phyloP scores from a whole-genome alignment of 2,797 vertebrate species.

The Valencia hispanica region DNA sequence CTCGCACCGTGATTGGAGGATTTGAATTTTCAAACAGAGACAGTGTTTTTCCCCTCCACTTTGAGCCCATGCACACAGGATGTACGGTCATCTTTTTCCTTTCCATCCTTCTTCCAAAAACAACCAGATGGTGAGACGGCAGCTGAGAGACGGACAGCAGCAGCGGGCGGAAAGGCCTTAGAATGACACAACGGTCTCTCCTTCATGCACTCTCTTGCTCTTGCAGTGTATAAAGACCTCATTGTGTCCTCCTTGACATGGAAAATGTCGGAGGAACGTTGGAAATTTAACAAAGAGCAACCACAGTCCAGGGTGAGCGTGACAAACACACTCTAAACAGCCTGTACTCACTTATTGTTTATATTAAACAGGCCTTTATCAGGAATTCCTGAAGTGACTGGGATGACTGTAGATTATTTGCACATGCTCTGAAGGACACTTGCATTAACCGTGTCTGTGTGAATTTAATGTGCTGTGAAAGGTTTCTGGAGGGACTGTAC shows the following conservation, averaged over 20 bases:
- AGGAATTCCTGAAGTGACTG: slow-evolving; percentile 33
- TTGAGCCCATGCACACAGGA: slow-evolving; percentile 38
- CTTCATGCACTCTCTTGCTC: slow-evolving; percentile 25
- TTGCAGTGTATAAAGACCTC: slow-evolving; percentile 59
- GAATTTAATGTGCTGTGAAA: background rate
- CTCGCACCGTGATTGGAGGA: slow-evolving; percentile 50
- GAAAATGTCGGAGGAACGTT: slow-evolving; percentile 55
- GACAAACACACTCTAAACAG: slow-evolving; percentile 34
- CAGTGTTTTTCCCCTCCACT: slow-evolving; percentile 15
- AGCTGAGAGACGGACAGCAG: slow-evolving; percentile 64
- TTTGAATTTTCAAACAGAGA: slow-evolving; percentile 71
- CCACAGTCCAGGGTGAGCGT: slow-evolving; percentile 44
- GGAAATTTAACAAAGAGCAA: slow-evolving; percentile 49
- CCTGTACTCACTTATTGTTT: slow-evolving; percentile 19
- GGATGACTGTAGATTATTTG: slow-evolving; percentile 11
- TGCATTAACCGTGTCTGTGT: background rate
- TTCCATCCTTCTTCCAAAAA: slow-evolving; percentile 50
- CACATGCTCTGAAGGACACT: background rate
- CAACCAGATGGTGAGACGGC: slow-evolving; percentile 65
- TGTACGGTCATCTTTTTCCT: slow-evolving; percentile 48
- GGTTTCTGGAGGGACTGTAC: background rate
- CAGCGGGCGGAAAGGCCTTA: slow-evolving; percentile 56
- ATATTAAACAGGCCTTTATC: slow-evolving; percentile 22
- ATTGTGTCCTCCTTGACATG: slow-evolving; percentile 65
- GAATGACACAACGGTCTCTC: slow-evolving; percentile 59